phyloP scores from a whole-genome alignment of 1,140 invertebrate species.

The Trissolcus basalis region DNA sequence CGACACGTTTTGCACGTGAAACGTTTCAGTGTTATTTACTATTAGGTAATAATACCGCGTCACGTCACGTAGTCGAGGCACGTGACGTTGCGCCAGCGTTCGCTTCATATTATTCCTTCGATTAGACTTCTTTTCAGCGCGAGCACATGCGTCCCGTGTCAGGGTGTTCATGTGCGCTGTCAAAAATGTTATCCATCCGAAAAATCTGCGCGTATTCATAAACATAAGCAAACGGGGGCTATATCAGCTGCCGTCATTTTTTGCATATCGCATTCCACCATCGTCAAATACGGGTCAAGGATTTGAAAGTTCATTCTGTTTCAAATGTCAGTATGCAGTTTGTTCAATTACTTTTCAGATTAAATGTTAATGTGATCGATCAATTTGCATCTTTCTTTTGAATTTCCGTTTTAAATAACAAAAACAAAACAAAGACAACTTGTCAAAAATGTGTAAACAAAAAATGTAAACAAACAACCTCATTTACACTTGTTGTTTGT shows the following conservation, averaged over 20 bases:
- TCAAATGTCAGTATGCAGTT: constrained; percentile 1
- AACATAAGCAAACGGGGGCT: not conserved
- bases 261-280: not conserved
- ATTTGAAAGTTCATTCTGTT: constrained; percentile 28
- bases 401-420: too few species aligned
- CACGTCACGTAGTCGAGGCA: constrained; percentile 58
- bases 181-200: too few species aligned
- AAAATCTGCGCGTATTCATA: not conserved
- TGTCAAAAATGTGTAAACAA: too few species aligned
- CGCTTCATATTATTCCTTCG: constrained; percentile 53
- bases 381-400: too few species aligned
- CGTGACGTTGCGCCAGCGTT: constrained; percentile 57
- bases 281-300: constrained; percentile 30
- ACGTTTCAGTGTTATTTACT: constrained; percentile 59
- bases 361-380: too few species aligned
- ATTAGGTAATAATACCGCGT: constrained; percentile 60
- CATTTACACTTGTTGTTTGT: too few species aligned
- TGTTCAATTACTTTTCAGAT: too few species aligned
- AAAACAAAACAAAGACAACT: too few species aligned
- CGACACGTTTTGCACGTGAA: constrained; percentile 57
- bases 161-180: constrained; percentile 17
- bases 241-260: not conserved
- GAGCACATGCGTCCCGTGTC: constrained; percentile 8
- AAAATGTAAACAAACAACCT: too few species aligned
- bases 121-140: constrained; percentile 46